A percentile compares a stretch with the other conserved stretches of the same genome.
These are phyloP conservation scores for Petromus typicus DNA, from an alignment of 2,113 vertebrate species.

Conservation along the genomic window DNA sequence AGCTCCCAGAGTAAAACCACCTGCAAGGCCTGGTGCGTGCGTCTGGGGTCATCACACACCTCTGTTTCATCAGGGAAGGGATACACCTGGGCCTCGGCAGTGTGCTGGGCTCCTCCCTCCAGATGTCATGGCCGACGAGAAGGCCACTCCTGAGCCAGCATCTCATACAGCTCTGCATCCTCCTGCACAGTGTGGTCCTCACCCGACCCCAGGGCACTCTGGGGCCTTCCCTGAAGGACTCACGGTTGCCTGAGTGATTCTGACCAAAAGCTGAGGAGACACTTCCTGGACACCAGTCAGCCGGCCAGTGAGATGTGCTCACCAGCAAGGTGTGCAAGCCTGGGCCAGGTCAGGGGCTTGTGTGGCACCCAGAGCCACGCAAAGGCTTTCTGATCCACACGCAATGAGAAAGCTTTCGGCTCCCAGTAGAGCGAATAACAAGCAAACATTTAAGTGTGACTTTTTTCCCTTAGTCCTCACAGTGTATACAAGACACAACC, in stretches of 20 bases:
- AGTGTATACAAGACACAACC: not conserved
- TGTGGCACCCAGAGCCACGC: not conserved
- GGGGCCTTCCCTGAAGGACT: slow-evolving; percentile 91
- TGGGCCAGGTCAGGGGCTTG: not conserved
- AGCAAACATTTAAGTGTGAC: not conserved
- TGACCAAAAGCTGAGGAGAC: slow-evolving; percentile 87
- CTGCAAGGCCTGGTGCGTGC: not conserved
- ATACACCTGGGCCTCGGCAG: not conserved
- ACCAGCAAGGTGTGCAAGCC: not conserved
- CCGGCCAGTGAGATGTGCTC: not conserved
- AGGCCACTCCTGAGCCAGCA: not conserved
- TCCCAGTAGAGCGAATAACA: not conserved
- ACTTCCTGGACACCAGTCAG: slow-evolving; percentile 73
- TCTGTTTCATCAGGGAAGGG: not conserved
- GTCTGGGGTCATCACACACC: not conserved
- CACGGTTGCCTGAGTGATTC: slow-evolving; percentile 88
- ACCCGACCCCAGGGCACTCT: no score
- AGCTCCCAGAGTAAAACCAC: not conserved
- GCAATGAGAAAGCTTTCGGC: not conserved
- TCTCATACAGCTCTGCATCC: not conserved
- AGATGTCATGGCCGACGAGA: not conserved
- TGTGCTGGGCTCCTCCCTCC: not conserved
- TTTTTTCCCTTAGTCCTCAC: not conserved
- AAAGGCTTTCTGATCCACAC: not conserved
- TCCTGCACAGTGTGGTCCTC: not conserved